Percentiles rank a stretch among this genome's conserved stretches.
phyloP scores from a whole-genome alignment of 1,140 invertebrate species.

The Anagrus nilaparvatae region DNA sequence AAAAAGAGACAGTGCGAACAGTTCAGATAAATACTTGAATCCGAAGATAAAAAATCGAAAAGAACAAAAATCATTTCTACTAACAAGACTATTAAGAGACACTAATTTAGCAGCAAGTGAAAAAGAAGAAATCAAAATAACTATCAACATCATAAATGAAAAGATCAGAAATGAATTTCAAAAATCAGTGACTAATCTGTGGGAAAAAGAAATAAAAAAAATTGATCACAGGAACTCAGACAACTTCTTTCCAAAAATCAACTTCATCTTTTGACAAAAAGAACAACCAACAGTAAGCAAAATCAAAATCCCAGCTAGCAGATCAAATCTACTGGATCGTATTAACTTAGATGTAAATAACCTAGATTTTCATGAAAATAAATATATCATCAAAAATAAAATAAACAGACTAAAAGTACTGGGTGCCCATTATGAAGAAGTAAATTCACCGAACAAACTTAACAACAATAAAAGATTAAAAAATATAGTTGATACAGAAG shows the following conservation, averaged over 20 bases:
- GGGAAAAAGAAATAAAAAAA: constrained; percentile 9
- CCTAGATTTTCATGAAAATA: background rate
- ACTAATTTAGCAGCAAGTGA: background rate
- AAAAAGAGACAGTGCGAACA: background rate
- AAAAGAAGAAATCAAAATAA: background rate
- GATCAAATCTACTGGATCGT: background rate
- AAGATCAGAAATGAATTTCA: constrained; percentile 2
- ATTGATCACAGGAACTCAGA: constrained; percentile 12
- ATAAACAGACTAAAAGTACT: constrained; percentile 5
- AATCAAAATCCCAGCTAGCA: background rate
- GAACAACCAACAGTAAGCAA: background rate
- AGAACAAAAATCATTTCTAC: constrained; percentile 6
- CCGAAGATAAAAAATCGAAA: constrained; percentile 11
- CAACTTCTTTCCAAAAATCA: constrained; percentile 16
- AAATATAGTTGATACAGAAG: background rate
- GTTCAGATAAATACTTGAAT: constrained; percentile 5
- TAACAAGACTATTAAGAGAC: constrained; percentile 1
- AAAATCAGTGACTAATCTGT: constrained; percentile 10
- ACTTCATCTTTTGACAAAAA: constrained; percentile 13
- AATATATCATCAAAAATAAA: constrained; percentile 6
- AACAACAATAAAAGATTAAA: background rate
- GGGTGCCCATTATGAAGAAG: constrained; percentile 3
- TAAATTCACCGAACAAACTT: constrained; percentile 7
- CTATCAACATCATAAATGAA: constrained; percentile 2
- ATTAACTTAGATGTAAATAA: background rate